Conservation (phyloP, 1,140 invertebrate genomes). For the Caenorhabditis inopinata region DNA sequence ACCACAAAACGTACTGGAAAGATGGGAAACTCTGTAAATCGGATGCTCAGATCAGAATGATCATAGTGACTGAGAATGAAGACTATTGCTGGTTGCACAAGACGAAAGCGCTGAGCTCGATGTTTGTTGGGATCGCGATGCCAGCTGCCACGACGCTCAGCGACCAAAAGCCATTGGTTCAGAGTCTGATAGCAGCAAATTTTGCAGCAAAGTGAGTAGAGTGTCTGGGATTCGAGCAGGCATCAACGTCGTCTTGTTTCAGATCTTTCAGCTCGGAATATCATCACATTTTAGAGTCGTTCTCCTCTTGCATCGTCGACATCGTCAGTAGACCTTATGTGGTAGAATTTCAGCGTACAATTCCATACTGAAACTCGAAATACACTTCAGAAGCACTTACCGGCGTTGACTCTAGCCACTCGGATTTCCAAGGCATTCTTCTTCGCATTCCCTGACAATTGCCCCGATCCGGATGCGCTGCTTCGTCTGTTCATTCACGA, state of each 20-base stretch:
- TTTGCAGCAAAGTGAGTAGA: constrained; percentile 22
- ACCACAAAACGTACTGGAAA: constrained; percentile 31
- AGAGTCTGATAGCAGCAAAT: constrained; percentile 18
- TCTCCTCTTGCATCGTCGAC: constrained; percentile 23
- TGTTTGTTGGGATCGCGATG: constrained; percentile 3
- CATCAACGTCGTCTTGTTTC: not conserved
- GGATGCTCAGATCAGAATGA: constrained; percentile 6
- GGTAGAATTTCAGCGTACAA: not conserved
- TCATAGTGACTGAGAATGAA: not conserved
- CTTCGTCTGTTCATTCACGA: constrained; percentile 39
- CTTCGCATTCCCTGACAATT: constrained; percentile 44
- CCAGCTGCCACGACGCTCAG: not conserved
- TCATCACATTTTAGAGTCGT: not conserved
- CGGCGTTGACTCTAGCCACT: constrained; percentile 6
- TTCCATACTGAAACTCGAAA: not conserved
- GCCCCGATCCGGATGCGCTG: constrained; percentile 33
- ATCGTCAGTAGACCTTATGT: constrained; percentile 34
- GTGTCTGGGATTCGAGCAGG: not conserved
- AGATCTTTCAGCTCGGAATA: constrained; percentile 44
- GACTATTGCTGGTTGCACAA: not conserved
- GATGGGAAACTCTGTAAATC: constrained; percentile 16
- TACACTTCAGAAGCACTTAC: not conserved
- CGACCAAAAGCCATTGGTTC: constrained; percentile 19
- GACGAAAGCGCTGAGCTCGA: not conserved
- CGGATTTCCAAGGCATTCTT: constrained; percentile 37